These are phyloP conservation scores for Thrips palmi DNA, from an alignment of 1,140 invertebrate genomes.

Conservation along the genomic window DNA sequence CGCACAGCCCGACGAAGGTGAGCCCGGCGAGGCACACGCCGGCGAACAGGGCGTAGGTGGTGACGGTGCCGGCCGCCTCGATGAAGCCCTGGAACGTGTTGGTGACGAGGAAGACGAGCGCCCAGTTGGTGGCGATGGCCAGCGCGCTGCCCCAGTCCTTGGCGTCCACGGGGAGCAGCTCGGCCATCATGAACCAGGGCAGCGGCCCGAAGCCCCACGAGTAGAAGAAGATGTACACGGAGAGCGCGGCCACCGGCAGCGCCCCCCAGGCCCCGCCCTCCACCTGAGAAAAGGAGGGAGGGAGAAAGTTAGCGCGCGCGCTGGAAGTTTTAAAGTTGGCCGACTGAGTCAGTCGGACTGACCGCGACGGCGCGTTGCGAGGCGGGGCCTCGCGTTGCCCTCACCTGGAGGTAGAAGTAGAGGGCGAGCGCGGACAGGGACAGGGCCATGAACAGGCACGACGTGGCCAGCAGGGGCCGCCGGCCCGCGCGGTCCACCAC, in stretches of 20 bases:
- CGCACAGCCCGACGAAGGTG: constrained; percentile 47
- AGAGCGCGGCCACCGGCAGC: neutral
- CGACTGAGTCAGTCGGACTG: no score
- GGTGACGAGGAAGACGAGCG: constrained; percentile 31
- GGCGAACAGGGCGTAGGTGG: constrained; percentile 69
- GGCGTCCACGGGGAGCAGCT: constrained; percentile 43
- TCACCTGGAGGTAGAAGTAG: neutral
- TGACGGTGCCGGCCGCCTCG: constrained; percentile 38
- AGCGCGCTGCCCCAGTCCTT: constrained; percentile 32
- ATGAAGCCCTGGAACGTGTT: constrained; percentile 25
- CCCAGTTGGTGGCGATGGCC: constrained; percentile 28
- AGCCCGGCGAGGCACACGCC: constrained; percentile 48
- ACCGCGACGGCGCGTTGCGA: no score
- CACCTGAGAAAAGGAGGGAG: no score
- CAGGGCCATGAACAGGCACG: constrained; percentile 13
- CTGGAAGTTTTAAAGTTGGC: no score
- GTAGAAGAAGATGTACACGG: neutral
- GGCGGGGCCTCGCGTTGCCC: no score
- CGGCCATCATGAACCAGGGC: constrained; percentile 48
- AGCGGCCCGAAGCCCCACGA: constrained; percentile 42
- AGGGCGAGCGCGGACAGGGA: neutral
- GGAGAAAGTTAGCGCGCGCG: no score
- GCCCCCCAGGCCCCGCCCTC: no score
- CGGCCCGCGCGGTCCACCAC: constrained; percentile 25
- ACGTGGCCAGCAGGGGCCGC: constrained; percentile 23